Evolutionary conservation across 2,113 vertebrate genomes (phyloP), one percentile per base, ranked within the genome.

Genomic region (Pseudopipra pipra): DNA sequence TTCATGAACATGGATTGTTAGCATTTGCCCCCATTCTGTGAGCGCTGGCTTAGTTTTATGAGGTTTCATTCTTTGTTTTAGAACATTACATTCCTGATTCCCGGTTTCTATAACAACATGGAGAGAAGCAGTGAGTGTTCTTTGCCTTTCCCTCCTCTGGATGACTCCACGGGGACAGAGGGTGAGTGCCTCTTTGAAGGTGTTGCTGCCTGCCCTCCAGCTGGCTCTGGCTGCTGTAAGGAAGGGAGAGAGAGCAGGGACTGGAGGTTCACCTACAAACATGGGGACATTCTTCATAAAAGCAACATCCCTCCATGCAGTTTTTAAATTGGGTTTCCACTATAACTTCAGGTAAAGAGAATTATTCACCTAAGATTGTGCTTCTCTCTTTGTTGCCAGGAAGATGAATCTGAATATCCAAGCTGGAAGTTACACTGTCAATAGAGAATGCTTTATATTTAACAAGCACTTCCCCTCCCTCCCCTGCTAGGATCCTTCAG

Each of bases 21-120:
- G 33, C 39, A 17, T 89, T 90, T 67, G 20, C 55, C 49, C 30
- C 13, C 46, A 55, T 6, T n/a, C 55, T 83, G n/a, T 52, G 43
- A 71, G 52, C 59, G 12, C 1, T 91, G 62, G 5, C 14, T 41
- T 33, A 19, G 63, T 25, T 82, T 95, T 62, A 61, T 49, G 67
- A 76, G 35, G 17, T 43, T 78, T 80, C 0, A 0, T 61, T 43
- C 70, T 97, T 30, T 87, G 59, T 97, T 96, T 49, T 95, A 99
- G 99, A 98, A 96, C 44, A 98, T 99, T 89, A 98, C 98, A 22
- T 98, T 99, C 95, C 97, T 99, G 96, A 99, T 99, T 85, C 99
- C 99, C 41, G 98, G 98, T 68, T 99, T 99, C 97, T 99, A 98
- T 90, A 98, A 97, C 61, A 97, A 98, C 96, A 98, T 98, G 98